A percentile compares a stretch with the other conserved stretches of the same genome.
Conservation (phyloP, 37 sponge, comb jelly and placozoan genomes). For the Hormiphora californensis region DNA sequence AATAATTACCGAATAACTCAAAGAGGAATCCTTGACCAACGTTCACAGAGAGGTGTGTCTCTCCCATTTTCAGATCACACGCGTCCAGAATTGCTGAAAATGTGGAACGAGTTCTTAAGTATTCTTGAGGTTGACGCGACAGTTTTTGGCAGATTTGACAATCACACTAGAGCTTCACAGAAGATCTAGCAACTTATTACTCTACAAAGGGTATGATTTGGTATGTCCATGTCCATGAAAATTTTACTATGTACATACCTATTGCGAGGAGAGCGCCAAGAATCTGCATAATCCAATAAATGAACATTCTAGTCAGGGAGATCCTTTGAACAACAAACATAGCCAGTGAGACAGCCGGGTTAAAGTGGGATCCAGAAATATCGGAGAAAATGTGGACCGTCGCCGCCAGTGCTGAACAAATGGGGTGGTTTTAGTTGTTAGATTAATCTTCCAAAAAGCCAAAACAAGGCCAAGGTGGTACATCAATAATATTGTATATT, state of each 20-base stretch:
- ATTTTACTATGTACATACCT: background rate
- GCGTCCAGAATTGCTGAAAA: too few species aligned
- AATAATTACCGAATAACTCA: background rate
- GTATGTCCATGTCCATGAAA: background rate
- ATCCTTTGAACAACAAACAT: conserved; percentile 31
- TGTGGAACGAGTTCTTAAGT: too few species aligned
- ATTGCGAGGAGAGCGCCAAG: background rate
- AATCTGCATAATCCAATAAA: conserved; percentile 35
- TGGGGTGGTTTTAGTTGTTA: background rate
- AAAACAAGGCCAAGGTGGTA: background rate
- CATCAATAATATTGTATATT: too few species aligned
- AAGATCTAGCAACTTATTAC: background rate
- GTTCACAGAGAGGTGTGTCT: background rate
- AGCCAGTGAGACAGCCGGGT: conserved; percentile 25
- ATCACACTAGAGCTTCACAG: background rate
- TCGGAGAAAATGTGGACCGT: conserved; percentile 6
- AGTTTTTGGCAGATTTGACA: background rate
- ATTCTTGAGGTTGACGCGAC: background rate
- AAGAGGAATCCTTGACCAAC: background rate
- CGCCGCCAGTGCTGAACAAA: conserved; percentile 4
- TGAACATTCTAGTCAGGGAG: background rate
- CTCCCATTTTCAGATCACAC: background rate
- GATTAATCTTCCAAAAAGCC: background rate
- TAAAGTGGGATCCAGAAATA: conserved; percentile 21
- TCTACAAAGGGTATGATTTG: background rate